phyloP scores from a whole-genome alignment of 2,113 vertebrate species.

The Vidua macroura region DNA sequence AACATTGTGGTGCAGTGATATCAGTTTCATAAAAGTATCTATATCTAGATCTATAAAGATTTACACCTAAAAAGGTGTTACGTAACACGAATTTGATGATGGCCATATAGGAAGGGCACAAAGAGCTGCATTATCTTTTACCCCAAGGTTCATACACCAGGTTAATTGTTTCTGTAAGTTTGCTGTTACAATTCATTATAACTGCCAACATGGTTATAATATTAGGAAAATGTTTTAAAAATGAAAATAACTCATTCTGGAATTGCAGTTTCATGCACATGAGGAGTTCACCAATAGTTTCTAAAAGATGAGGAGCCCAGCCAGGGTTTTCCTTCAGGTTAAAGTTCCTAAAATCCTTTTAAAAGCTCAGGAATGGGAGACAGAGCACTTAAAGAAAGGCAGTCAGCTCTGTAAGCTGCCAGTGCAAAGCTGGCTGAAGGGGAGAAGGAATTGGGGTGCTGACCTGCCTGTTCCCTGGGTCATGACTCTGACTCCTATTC shows the following conservation, averaged over 20 bases:
- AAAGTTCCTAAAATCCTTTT: background rate
- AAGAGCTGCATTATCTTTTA: background rate
- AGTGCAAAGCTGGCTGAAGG: accelerated
- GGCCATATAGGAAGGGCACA: background rate
- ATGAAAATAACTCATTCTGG: background rate
- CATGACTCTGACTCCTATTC: background rate
- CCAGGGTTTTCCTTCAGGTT: background rate
- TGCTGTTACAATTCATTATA: background rate
- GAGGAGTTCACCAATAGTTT: background rate
- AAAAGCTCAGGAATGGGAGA: background rate
- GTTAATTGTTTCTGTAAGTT: background rate
- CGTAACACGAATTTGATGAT: background rate
- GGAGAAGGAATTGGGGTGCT: background rate
- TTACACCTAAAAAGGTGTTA: background rate
- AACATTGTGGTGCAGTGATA: background rate
- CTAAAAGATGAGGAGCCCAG: background rate
- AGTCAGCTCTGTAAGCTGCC: accelerated
- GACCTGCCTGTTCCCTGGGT: background rate
- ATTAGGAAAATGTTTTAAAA: background rate
- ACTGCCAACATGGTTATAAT: background rate
- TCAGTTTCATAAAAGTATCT: background rate
- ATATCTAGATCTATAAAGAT: background rate
- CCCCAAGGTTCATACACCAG: background rate
- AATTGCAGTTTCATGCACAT: background rate
- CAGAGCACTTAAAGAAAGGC: background rate